phyloP scores from a whole-genome alignment of 1,140 invertebrate genomes.

The Pteromalus puparum region DNA sequence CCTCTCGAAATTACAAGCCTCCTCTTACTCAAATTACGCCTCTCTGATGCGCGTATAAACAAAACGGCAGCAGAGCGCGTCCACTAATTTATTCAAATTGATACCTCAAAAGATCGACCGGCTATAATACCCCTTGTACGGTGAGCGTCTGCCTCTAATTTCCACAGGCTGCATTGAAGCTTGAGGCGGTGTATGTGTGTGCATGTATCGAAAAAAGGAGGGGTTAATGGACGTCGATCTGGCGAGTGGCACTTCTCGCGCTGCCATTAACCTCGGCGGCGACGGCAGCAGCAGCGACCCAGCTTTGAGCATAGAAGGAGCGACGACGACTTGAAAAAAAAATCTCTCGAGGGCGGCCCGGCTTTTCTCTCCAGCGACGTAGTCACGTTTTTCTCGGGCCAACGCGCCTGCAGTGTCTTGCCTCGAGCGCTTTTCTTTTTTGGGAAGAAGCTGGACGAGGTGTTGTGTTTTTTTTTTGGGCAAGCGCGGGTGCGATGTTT shows the following conservation, averaged over 20 bases:
- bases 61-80: not conserved
- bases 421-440: no score
- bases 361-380: no score
- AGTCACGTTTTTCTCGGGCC: no score
- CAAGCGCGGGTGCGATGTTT: no score
- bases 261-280: conserved; percentile 37
- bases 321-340: conserved; percentile 21
- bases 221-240: conserved; percentile 47
- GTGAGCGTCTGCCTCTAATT: not conserved
- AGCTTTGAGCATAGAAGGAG: conserved; percentile 5
- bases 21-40: no score
- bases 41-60: conserved; percentile 4
- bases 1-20: no score
- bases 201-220: not conserved
- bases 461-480: no score
- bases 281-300: not conserved
- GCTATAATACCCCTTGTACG: not conserved
- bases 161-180: not conserved
- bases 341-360: not conserved
- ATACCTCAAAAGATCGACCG: conserved; percentile 11
- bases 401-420: no score
- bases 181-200: not conserved
- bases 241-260: conserved; percentile 35
- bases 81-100: conserved; percentile 37
- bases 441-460: no score